Conservation (phyloP, 35 echinoderm and acorn worm species). For the Nesometra sesokonis region DNA sequence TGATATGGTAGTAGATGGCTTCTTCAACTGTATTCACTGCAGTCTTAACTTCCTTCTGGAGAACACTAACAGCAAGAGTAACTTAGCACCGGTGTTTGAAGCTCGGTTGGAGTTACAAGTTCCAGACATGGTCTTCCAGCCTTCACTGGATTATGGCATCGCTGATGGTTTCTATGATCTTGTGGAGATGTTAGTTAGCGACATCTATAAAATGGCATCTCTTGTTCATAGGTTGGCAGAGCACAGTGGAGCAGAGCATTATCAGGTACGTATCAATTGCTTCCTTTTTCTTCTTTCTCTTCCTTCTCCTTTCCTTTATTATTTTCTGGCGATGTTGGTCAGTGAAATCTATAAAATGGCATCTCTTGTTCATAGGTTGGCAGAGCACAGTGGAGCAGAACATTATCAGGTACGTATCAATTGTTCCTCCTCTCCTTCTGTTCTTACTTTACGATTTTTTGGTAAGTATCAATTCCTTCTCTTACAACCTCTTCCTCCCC, state of each 20-base stretch:
- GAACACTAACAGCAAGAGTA: constrained; percentile 70
- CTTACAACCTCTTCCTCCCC: background rate
- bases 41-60: constrained; percentile 96
- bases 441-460: no score
- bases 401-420: constrained; percentile 71
- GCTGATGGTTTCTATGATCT: constrained; percentile 94
- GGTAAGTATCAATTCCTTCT: no score
- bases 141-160: constrained; percentile 79
- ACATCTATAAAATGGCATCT: constrained; percentile 94
- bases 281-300: background rate
- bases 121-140: constrained; percentile 92
- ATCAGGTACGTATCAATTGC: constrained; percentile 42
- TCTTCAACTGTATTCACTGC: constrained; percentile 90
- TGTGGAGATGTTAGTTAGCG: constrained; percentile 94
- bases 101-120: constrained; percentile 78
- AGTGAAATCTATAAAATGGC: constrained; percentile 98
- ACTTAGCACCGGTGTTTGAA: constrained; percentile 67
- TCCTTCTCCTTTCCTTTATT: background rate
- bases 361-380: constrained; percentile 78
- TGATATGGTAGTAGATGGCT: constrained; percentile 96
- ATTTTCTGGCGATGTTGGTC: constrained; percentile 64
- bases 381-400: constrained; percentile 86
- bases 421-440: no score
- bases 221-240: constrained; percentile 84
- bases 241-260: constrained; percentile 89